Percentiles rank a stretch among this genome's conserved stretches.
phyloP scores from a whole-genome alignment of 2,113 vertebrate species.

The Vimba vimba region DNA sequence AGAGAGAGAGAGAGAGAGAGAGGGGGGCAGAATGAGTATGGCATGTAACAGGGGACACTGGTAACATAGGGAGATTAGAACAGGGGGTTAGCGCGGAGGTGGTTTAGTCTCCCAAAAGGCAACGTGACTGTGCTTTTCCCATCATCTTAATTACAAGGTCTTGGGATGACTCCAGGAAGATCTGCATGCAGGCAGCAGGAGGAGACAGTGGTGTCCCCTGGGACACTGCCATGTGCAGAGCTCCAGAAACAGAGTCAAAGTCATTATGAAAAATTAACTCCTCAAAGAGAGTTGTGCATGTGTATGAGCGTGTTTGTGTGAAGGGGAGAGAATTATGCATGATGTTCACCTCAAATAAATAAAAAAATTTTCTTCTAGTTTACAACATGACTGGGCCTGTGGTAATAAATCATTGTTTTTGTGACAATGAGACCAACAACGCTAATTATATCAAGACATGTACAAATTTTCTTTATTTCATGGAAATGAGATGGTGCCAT shows the following conservation, averaged over 20 bases:
- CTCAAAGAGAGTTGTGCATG: slow-evolving; percentile 59
- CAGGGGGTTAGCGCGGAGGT: slow-evolving; percentile 35
- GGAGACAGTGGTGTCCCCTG: slow-evolving; percentile 64
- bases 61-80: slow-evolving; percentile 9
- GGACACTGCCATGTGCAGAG: slow-evolving; percentile 71
- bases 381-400: neutral
- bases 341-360: slow-evolving; percentile 7
- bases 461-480: neutral
- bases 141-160: slow-evolving; percentile 82
- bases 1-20: too few species aligned
- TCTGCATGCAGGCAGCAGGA: slow-evolving; percentile 60
- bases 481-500: slow-evolving; percentile 19
- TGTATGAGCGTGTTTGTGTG: slow-evolving; percentile 26
- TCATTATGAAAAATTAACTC: slow-evolving; percentile 74
- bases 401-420: slow-evolving; percentile 19
- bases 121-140: slow-evolving; percentile 78
- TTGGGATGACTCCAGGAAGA: slow-evolving; percentile 62
- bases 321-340: slow-evolving; percentile 19
- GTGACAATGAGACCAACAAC: neutral
- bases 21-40: neutral
- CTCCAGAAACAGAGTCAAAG: slow-evolving; percentile 77
- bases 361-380: neutral
- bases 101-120: slow-evolving; percentile 56
- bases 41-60: neutral
- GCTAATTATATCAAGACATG: neutral